Conservation (phyloP, 2,113 vertebrate genomes). For the Odocoileus hemionus region DNA sequence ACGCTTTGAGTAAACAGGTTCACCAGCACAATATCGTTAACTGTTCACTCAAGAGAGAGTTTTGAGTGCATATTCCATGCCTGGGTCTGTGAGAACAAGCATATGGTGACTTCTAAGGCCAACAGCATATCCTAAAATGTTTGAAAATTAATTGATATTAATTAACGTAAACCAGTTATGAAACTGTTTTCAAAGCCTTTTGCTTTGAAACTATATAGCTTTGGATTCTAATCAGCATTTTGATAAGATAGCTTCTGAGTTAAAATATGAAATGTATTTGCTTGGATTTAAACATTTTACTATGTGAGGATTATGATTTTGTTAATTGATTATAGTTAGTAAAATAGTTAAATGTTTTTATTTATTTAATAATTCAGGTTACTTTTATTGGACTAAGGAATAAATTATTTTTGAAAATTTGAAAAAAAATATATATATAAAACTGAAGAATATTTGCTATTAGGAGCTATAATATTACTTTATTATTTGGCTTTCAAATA, state of each 20-base stretch:
- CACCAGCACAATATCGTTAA: background rate
- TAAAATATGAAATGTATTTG: background rate
- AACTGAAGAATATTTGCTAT: constrained; percentile 29
- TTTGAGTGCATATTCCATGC: background rate
- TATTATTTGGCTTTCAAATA: constrained; percentile 57
- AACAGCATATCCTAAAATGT: background rate
- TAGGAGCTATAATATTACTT: constrained; percentile 20
- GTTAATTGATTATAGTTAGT: background rate
- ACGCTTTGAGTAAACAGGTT: too few species aligned
- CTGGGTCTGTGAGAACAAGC: background rate
- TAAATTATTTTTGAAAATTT: constrained; percentile 19
- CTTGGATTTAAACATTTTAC: background rate
- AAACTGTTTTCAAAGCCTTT: background rate
- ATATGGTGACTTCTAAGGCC: background rate
- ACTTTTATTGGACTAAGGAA: background rate
- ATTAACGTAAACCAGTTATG: background rate
- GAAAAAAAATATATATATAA: background rate
- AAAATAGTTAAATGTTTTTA: background rate
- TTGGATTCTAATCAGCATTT: background rate
- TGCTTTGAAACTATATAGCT: background rate
- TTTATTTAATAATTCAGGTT: background rate
- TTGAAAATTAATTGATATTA: background rate
- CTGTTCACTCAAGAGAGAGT: background rate
- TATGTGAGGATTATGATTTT: background rate
- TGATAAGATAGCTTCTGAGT: background rate